A percentile compares a stretch with the other conserved stretches of the same genome.
Conservation (phyloP, 2,797 vertebrate genomes). For the Pangasius macronema region DNA sequence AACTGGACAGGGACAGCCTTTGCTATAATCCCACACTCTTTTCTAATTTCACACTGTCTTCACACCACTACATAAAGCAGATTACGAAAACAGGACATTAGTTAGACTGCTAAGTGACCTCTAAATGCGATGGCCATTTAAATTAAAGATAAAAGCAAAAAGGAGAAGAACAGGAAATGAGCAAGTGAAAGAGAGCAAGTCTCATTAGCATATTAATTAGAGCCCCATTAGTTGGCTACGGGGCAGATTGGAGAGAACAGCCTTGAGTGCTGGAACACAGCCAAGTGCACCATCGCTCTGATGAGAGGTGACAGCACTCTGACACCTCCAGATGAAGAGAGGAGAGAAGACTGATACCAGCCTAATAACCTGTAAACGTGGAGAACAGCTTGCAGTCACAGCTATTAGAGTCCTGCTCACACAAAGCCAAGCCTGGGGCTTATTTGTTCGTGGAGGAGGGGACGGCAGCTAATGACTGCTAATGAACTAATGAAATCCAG, state of each 20-base stretch:
- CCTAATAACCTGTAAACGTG: slow-evolving; percentile 56
- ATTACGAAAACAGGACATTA: neutral
- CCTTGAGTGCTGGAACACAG: slow-evolving; percentile 58
- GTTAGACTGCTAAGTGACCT: slow-evolving; percentile 18
- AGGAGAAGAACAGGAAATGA: slow-evolving; percentile 31
- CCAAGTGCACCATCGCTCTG: slow-evolving; percentile 67
- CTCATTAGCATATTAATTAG: slow-evolving; percentile 72
- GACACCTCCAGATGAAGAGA: slow-evolving; percentile 55
- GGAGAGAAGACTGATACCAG: slow-evolving; percentile 42
- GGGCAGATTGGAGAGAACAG: slow-evolving; percentile 40
- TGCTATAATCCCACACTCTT: neutral
- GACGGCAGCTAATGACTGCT: slow-evolving; percentile 42
- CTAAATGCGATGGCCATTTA: slow-evolving; percentile 27
- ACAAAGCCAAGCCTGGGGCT: neutral
- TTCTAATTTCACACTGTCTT: slow-evolving; percentile 7
- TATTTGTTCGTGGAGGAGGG: slow-evolving; percentile 28
- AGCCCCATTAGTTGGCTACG: slow-evolving; percentile 57
- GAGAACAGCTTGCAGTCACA: slow-evolving; percentile 47
- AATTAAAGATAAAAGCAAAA: slow-evolving; percentile 49
- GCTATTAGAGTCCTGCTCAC: slow-evolving; percentile 40
- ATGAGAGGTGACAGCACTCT: slow-evolving; percentile 64
- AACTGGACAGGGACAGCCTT: neutral
- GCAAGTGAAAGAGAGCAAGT: slow-evolving; percentile 43
- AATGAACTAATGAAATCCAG: slow-evolving; percentile 55
- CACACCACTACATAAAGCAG: slow-evolving; percentile 4